These are phyloP conservation scores for Engystomops pustulosus DNA, from an alignment of 2,113 vertebrate genomes.

Conservation along the genomic window DNA sequence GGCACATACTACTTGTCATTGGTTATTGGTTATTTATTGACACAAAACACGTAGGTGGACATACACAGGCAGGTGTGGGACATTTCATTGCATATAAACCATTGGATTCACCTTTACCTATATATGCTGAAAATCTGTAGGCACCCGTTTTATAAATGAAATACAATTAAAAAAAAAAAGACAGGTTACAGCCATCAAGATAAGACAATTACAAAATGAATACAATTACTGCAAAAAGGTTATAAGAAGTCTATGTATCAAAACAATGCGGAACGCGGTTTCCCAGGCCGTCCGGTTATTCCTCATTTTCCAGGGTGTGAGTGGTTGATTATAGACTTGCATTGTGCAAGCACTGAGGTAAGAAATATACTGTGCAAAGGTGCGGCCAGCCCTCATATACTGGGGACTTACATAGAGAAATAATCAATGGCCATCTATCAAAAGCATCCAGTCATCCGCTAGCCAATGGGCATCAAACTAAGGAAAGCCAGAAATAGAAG, in stretches of 20 bases:
- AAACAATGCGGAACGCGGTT: not conserved
- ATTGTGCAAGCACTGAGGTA: constrained; percentile 25
- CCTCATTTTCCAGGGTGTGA: not conserved
- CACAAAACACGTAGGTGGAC: constrained; percentile 32
- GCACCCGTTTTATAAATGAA: constrained; percentile 34
- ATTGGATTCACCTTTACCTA: constrained; percentile 36
- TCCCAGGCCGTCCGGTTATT: not conserved
- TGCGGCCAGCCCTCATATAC: not conserved
- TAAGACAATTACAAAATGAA: not conserved
- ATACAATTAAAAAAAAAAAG: constrained; percentile 1
- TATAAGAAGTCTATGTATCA: constrained; percentile 30
- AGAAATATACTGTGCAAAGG: not conserved
- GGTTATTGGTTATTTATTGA: constrained; percentile 34
- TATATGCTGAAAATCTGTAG: constrained; percentile 23
- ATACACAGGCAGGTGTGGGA: constrained; percentile 33
- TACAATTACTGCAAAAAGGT: not conserved
- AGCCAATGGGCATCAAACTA: too few species aligned
- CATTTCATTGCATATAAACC: constrained; percentile 37
- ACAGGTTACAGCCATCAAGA: constrained; percentile 9
- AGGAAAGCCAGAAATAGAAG: too few species aligned
- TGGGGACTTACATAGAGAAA: not conserved
- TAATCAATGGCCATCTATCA: not conserved
- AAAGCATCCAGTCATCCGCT: not conserved
- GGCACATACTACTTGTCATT: not conserved
- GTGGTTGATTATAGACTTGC: not conserved